phyloP scores from a whole-genome alignment of 2,888 invertebrate species.

The Stenchaetothrips biformis region DNA sequence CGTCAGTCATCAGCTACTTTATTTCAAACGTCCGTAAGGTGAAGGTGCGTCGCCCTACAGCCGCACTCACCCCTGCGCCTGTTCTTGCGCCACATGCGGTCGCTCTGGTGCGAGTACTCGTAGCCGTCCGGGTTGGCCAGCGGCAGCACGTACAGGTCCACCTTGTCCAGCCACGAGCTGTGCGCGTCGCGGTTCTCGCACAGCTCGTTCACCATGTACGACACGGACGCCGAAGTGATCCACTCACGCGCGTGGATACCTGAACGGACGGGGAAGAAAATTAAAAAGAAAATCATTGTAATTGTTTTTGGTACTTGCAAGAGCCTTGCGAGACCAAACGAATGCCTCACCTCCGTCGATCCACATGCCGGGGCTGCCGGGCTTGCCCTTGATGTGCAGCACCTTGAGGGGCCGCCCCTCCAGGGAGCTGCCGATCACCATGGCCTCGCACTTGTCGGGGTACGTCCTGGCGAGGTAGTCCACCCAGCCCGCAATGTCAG shows the following conservation, averaged over 20 bases:
- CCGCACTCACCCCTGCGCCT: conserved; percentile 36
- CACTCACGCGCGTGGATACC: conserved; percentile 87
- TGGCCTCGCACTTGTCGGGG: conserved; percentile 66
- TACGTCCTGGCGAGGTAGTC: conserved; percentile 65
- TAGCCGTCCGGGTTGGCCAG: conserved; percentile 70
- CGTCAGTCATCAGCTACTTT: too few species aligned
- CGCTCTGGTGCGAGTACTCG: conserved; percentile 71
- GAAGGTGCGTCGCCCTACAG: too few species aligned
- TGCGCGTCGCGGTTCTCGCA: conserved; percentile 62
- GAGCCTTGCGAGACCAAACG: too few species aligned
- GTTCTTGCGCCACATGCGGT: conserved; percentile 59
- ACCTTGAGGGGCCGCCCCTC: conserved; percentile 72
- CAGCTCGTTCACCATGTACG: conserved; percentile 65
- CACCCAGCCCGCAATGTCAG: conserved; percentile 64
- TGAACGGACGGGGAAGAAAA: conserved; percentile 19
- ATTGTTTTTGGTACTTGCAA: neutral
- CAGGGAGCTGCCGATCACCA: conserved; percentile 66
- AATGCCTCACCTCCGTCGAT: conserved; percentile 46
- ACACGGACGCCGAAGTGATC: conserved; percentile 74
- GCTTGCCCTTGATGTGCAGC: conserved; percentile 40
- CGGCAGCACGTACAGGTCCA: conserved; percentile 48
- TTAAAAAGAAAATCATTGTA: neutral
- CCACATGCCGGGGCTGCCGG: conserved; percentile 45
- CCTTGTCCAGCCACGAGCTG: conserved; percentile 63
- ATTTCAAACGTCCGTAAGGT: too few species aligned